Conservation (phyloP, 2,113 vertebrate species). For the Scophthalmus maximus region DNA sequence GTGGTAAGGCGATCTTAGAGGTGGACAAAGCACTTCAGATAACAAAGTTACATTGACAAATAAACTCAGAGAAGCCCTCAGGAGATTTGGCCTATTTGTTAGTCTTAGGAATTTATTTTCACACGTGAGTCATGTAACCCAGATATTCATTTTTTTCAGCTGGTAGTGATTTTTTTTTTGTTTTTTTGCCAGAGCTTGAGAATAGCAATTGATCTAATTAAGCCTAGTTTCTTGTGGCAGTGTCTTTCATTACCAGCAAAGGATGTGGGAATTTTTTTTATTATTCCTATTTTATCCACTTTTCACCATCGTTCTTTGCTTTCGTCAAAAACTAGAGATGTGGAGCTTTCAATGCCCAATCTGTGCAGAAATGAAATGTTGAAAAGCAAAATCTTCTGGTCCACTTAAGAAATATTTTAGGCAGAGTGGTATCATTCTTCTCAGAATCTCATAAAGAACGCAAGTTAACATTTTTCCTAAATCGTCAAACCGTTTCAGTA, state of each 20-base stretch:
- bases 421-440: not conserved
- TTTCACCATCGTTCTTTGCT: slow-evolving; percentile 8
- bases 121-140: slow-evolving; percentile 60
- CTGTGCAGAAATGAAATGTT: slow-evolving; percentile 7
- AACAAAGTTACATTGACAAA: slow-evolving; percentile 43
- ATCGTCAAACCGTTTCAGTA: not conserved
- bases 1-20: slow-evolving; percentile 15
- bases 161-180: slow-evolving; percentile 25
- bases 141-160: slow-evolving; percentile 43
- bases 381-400: slow-evolving; percentile 14
- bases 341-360: not conserved
- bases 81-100: slow-evolving; percentile 63
- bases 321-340: too few relatives aligned
- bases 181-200: slow-evolving; percentile 27
- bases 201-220: slow-evolving; percentile 51
- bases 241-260: not conserved
- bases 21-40: slow-evolving; percentile 35
- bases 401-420: slow-evolving; percentile 3
- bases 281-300: not conserved
- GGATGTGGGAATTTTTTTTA: slow-evolving; percentile 8
- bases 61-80: slow-evolving; percentile 41
- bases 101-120: slow-evolving; percentile 61
- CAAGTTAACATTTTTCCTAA: not conserved
- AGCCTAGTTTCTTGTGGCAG: slow-evolving; percentile 39
- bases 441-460: not conserved